Base-by-base conservation (phyloP, 2,113 vertebrate genomes). In the Siniperca knerii region DNA sequence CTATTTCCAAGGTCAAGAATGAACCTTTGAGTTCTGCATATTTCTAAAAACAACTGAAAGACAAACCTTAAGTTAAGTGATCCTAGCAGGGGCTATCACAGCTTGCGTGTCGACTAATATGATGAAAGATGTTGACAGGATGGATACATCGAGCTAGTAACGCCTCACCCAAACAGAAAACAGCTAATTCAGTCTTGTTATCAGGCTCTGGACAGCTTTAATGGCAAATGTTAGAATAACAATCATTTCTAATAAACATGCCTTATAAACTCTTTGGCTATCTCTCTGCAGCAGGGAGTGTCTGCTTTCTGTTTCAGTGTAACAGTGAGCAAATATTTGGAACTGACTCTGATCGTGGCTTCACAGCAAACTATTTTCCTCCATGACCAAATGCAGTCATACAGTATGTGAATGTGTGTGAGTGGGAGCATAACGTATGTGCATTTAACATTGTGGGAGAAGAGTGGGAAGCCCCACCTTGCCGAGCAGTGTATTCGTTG, bases 401-500 rank as follows among this genome's bases (percentile, higher is more conserved):
- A 9, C 15, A 6, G 35, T 3, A n/a, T 37, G 66, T 33, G 69
- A 40, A 37, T 44, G 64, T 46, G 52, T 60, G 61, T 46, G 68
- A 20, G 84, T 48, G 58, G 18, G 61, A 71, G n/a, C 20, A 52
- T n/a, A 20, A 60, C 10, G 6, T 8, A 60, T 60, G 37, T 67
- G 40, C n/a, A 9, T 69, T n/a, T 16, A 54, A 52, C 37, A 35
- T 12, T 3, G 5, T 54, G 29, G 29, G 29, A 29, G 29, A 29
- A 29, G 29, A 50, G 55, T 1, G 16, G 37, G 29, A 29, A 37
- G 75, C 5, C 91, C 79, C 90, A 99, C 98, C 98, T 97, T 99
- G 98, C 79, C 98, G 96, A 42, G 98, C 98, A 0, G 97, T 99
- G 93, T 99, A 99, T 68, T 99, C 98, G 0, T 99, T 99, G 93